Evolutionary conservation across 2,797 vertebrate genomes (phyloP), one percentile per base, ranked within the genome.

Genomic region (Etheostoma nigrum): DNA sequence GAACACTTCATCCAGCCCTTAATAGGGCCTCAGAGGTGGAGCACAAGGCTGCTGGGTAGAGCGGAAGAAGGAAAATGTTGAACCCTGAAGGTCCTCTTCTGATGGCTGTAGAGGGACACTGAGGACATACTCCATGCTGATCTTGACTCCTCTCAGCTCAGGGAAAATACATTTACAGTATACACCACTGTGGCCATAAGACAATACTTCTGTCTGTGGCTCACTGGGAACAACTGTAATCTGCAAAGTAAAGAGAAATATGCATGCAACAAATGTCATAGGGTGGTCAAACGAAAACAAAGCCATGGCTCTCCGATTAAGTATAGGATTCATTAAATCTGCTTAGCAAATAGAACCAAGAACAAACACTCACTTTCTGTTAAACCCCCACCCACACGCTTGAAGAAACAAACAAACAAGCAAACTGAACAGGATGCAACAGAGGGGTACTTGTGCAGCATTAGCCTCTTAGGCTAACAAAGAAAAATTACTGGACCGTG

Each of bases 271-370:
- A 59, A 89, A 82, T 77, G 68, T 73, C 68, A 85, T 52, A 52
- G 53, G 4, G 21, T 19, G n/a, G 68, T 81, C 59, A 51, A 71
- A 76, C 0, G 10, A 68, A 82, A 86, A 87, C 82, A 89, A 88
- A 86, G 71, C 76, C 83, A 78, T 40, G 67, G 76, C 80, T 85
- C 84, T 86, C 78, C 74, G 77, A 92, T 92, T 92, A 91, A 89
- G 86, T 88, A 70, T 74, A 57, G 83, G 82, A 93, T 93, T 94
- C 76, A 84, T 90, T 89, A 92, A 94, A 94, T 92, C 86, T 89
- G 89, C 90, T 94, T 93, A 91, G 87, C 75, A 82, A 90, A 82
- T 85, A 72, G 84, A 93, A 93, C 87, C 76, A 78, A 87, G 83
- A 90, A 92, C 91, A 91, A 90, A 81, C 53, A 11, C 40, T 79